Percentiles rank a stretch among this genome's conserved stretches.
Conservation (phyloP, 1,140 invertebrate genomes). For the Aphaenogaster ashmeadi region DNA sequence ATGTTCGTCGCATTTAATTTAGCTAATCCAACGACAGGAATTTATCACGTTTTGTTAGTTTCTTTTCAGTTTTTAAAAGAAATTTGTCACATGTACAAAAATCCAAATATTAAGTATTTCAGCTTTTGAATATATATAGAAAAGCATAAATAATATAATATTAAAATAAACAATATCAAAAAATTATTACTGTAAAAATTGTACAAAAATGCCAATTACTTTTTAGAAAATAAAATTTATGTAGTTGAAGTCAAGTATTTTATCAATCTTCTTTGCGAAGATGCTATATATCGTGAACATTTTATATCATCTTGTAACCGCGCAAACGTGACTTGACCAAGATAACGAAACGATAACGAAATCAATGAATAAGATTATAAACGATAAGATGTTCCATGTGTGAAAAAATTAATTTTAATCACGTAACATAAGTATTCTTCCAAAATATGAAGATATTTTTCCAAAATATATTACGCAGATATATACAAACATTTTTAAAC, state of each 20-base stretch:
- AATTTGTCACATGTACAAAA: neutral
- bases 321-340: neutral
- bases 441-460: neutral
- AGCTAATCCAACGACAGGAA: neutral
- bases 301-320: neutral
- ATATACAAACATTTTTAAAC: neutral
- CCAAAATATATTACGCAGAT: neutral
- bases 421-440: neutral
- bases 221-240: constrained; percentile 1
- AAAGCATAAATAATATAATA: neutral
- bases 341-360: constrained; percentile 42
- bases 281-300: neutral
- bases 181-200: neutral
- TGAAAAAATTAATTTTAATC: constrained; percentile 20
- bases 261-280: neutral
- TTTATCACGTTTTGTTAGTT: neutral
- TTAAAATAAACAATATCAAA: neutral
- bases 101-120: neutral
- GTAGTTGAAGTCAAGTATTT: neutral
- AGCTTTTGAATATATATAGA: neutral
- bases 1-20: constrained; percentile 13
- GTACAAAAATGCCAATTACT: neutral
- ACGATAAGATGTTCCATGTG: neutral
- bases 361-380: constrained; percentile 32
- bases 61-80: neutral